phyloP scores from a whole-genome alignment of 2,113 vertebrate species.

The Acinonyx jubatus region DNA sequence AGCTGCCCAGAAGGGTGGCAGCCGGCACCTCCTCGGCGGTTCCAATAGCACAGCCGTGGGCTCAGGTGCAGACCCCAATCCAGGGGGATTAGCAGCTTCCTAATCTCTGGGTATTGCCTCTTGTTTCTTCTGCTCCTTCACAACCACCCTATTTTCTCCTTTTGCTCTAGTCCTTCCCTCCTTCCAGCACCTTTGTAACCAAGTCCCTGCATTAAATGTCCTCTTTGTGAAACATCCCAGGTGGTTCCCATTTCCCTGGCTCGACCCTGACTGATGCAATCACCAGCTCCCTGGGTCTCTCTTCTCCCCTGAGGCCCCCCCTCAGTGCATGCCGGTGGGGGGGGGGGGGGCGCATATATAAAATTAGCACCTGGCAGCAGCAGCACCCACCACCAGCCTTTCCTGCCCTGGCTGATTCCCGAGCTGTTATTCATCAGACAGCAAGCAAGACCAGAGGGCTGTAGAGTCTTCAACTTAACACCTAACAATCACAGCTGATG shows the following conservation, averaged over 20 bases:
- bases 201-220: neutral
- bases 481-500: slow-evolving; percentile 57
- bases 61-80: neutral
- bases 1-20: neutral
- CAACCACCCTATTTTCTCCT: neutral
- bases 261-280: slow-evolving; percentile 7
- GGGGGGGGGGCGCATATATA: neutral
- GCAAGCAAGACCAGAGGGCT: slow-evolving; percentile 13
- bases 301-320: neutral
- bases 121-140: slow-evolving; percentile 1
- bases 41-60: neutral
- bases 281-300: neutral
- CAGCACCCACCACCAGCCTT: neutral
- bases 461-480: slow-evolving; percentile 55
- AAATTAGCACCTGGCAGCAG: neutral
- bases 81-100: neutral
- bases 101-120: neutral
- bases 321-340: neutral
- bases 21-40: neutral
- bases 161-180: neutral
- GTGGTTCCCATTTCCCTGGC: neutral
- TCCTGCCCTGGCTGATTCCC: neutral
- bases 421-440: neutral
- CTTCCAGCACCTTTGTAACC: neutral
- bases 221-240: neutral